phyloP scores from a whole-genome alignment of 2,888 invertebrate species.

The Epinotia brunnichana region DNA sequence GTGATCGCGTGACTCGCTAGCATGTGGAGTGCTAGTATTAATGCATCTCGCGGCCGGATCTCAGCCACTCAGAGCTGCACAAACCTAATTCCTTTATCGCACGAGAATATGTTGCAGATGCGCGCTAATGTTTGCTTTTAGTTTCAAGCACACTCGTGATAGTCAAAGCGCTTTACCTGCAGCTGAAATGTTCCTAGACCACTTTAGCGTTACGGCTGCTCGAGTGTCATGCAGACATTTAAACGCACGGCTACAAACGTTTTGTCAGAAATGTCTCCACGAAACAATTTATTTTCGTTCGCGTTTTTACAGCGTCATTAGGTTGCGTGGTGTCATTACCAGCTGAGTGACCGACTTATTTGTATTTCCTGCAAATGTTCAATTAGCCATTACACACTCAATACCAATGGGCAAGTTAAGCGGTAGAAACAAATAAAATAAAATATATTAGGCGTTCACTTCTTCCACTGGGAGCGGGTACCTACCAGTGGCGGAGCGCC shows the following conservation, averaged over 20 bases:
- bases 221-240: conserved; percentile 49
- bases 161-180: conserved; percentile 10
- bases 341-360: conserved; percentile 57
- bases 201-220: conserved; percentile 44
- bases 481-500: too few relatives aligned
- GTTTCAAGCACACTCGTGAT: conserved; percentile 17
- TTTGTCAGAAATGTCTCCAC: conserved; percentile 56
- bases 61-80: conserved; percentile 60
- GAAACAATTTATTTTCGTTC: conserved; percentile 56
- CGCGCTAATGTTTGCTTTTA: conserved; percentile 54
- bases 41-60: conserved; percentile 65
- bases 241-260: conserved; percentile 46
- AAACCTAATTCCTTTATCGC: conserved; percentile 70
- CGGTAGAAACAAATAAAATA: too few relatives aligned
- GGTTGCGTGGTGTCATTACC: conserved; percentile 51
- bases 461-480: too few relatives aligned
- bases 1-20: conserved; percentile 78
- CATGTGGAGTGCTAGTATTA: conserved; percentile 63
- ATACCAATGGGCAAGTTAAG: not conserved
- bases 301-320: conserved; percentile 53
- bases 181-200: conserved; percentile 19
- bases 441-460: too few relatives aligned
- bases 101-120: conserved; percentile 61
- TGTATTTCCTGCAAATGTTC: conserved; percentile 47
- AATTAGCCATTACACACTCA: conserved; percentile 36